Conservation (phyloP, 2,888 invertebrate genomes). For the Philaethria dido region DNA sequence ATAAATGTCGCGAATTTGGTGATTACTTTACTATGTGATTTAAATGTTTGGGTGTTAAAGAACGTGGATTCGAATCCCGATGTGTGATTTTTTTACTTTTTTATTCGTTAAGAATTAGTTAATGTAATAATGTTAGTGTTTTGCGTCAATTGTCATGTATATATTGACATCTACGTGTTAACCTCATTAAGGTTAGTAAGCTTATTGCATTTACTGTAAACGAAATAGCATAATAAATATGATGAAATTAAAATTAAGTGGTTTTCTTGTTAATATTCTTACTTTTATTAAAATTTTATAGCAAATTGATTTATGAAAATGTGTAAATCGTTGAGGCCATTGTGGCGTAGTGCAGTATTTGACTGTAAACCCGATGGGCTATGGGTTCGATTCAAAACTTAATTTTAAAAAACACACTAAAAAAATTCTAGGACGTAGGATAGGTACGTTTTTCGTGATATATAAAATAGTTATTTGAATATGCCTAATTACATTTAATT, state of each 20-base stretch:
- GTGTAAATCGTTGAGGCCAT: no score
- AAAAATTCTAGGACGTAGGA: no score
- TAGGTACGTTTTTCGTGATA: no score
- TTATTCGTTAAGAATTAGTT: neutral
- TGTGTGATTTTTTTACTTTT: neutral
- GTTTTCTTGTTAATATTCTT: neutral
- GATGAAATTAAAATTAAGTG: neutral
- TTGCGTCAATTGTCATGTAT: constrained; percentile 14
- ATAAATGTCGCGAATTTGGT: neutral
- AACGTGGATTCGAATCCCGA: neutral
- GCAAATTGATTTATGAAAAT: no score
- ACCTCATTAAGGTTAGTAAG: neutral
- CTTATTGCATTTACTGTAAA: neutral
- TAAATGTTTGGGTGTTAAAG: neutral
- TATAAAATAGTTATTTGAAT: no score
- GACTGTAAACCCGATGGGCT: no score
- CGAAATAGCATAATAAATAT: constrained; percentile 7
- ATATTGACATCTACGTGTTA: neutral
- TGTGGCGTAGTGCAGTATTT: no score
- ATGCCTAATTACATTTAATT: no score
- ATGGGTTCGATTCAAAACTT: no score
- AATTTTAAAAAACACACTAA: no score
- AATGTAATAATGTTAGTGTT: constrained; percentile 7
- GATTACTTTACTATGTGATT: neutral
- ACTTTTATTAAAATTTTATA: neutral